A percentile compares a stretch with the other conserved stretches of the same genome.
These are phyloP conservation scores for Eriosoma lanigerum DNA, from an alignment of 1,140 invertebrate genomes.

Conservation along the genomic window DNA sequence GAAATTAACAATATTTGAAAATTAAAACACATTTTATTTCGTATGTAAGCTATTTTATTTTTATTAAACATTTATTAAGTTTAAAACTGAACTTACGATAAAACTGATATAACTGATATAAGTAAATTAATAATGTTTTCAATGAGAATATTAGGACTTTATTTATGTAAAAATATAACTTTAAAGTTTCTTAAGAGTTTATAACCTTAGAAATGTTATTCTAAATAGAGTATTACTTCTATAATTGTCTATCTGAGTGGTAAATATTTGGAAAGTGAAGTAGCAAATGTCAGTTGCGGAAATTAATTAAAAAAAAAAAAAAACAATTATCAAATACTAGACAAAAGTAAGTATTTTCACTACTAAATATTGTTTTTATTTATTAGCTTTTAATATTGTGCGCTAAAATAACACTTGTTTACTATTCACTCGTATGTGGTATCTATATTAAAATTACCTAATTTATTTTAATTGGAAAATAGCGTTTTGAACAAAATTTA, in stretches of 20 bases:
- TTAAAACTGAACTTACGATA: no score
- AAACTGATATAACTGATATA: no score
- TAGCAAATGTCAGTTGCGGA: not conserved
- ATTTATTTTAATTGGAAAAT: not conserved
- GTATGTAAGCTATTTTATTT: no score
- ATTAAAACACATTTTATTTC: no score
- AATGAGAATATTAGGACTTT: not conserved
- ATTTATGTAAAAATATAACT: conserved; percentile 11
- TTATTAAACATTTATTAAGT: no score
- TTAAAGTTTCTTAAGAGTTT: not conserved
- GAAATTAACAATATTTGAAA: no score
- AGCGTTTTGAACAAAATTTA: no score
- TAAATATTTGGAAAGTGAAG: conserved; percentile 9
- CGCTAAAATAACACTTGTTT: not conserved
- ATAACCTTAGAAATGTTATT: not conserved
- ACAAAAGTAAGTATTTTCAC: not conserved
- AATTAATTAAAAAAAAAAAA: conserved; percentile 14
- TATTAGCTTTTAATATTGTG: not conserved
- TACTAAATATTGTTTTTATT: not conserved
- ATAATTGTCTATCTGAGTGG: not conserved
- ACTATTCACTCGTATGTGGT: conserved; percentile 1
- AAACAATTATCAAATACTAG: not conserved
- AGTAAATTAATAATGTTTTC: not conserved
- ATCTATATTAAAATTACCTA: not conserved
- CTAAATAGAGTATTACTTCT: not conserved